Evolutionary conservation across 2,797 vertebrate species (phyloP).

Genomic region (Cyprinella venusta): DNA sequence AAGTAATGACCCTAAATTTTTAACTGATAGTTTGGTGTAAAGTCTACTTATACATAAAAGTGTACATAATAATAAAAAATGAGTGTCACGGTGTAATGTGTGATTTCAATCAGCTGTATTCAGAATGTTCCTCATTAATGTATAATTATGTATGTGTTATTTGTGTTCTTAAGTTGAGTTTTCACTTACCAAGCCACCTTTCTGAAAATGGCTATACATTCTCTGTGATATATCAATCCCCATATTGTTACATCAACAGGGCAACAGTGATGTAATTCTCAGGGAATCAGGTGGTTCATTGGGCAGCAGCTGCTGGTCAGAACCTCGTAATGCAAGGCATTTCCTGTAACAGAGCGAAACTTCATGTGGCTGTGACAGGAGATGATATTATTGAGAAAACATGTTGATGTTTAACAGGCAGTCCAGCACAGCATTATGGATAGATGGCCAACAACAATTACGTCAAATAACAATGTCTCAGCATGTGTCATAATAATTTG

Average conservation of each 20-base stretch:
- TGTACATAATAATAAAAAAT: no score
- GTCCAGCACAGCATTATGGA: constrained; percentile 83
- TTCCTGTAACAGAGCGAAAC: constrained; percentile 63
- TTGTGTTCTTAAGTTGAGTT: not conserved
- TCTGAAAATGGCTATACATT: not conserved
- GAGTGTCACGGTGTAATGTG: not conserved
- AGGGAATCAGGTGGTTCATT: not conserved
- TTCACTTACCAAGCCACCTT: not conserved
- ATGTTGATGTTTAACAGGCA: constrained; percentile 49
- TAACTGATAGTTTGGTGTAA: not conserved
- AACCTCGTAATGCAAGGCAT: constrained; percentile 64
- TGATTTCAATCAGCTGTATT: not conserved
- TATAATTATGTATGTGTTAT: not conserved
- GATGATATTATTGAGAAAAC: constrained; percentile 12
- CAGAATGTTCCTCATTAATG: not conserved
- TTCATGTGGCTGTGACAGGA: not conserved
- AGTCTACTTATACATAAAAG: not conserved
- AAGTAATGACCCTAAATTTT: no score
- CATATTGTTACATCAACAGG: not conserved
- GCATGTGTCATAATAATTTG: not conserved
- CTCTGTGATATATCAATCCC: not conserved
- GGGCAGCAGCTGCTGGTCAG: no score
- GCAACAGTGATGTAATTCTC: not conserved
- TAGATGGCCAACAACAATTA: constrained; percentile 73
- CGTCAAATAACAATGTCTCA: not conserved